Conservation (phyloP, 2,888 invertebrate genomes). For the Eupelmus urozonus region DNA sequence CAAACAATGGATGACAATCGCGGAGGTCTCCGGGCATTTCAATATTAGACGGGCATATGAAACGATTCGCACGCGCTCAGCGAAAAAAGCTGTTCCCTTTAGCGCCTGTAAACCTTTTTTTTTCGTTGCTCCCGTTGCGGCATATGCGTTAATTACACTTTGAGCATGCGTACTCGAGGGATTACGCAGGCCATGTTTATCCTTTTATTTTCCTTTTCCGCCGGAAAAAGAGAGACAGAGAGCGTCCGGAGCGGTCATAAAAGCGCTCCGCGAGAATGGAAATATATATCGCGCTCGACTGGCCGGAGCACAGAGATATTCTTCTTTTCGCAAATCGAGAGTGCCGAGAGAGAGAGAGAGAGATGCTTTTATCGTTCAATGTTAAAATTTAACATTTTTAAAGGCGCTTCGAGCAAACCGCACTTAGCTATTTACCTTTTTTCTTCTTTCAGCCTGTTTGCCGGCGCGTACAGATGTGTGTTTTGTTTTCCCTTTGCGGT, state of each 20-base stretch:
- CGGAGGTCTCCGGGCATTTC: no score
- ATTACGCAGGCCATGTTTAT: slow-evolving; percentile 2
- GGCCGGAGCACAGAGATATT: no score
- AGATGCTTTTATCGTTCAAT: slow-evolving; percentile 40
- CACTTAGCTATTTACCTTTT: not conserved
- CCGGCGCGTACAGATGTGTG: not conserved
- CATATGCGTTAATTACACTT: slow-evolving; percentile 54
- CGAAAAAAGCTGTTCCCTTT: not conserved
- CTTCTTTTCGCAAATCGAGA: slow-evolving; percentile 41
- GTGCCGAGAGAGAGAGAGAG: no score
- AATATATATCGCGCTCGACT: slow-evolving; percentile 19
- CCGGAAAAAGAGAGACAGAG: not conserved
- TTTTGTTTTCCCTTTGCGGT: not conserved
- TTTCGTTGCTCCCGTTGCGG: not conserved
- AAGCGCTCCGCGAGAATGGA: slow-evolving; percentile 9
- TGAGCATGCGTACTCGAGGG: not conserved
- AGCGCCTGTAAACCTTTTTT: no score
- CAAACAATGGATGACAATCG: no score
- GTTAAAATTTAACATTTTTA: slow-evolving; percentile 37
- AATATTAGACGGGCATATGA: no score
- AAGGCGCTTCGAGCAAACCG: slow-evolving; percentile 24
- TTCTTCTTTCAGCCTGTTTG: not conserved
- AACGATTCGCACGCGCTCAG: no score
- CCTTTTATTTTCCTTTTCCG: not conserved
- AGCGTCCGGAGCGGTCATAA: not conserved